Base-by-base conservation (phyloP, 2,888 invertebrate genomes). In the Eueremaeus valkanovi region DNA sequence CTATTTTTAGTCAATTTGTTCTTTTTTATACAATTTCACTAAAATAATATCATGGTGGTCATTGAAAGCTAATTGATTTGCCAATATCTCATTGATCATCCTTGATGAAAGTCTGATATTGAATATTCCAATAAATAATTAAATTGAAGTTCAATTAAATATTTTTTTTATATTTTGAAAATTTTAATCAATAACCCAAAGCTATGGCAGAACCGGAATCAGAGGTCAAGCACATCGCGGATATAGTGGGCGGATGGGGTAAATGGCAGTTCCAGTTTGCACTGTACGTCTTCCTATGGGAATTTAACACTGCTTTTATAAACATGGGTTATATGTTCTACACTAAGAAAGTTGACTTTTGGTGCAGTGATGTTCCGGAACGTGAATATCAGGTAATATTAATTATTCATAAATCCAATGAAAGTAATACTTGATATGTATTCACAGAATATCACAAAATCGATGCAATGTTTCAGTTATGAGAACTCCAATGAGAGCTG, bases 171-270 rank as follows among this genome's bases (percentile, higher is more conserved):
- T n/a, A n/a, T n/a, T n/a, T n/a, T n/a, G n/a, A n/a, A n/a, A n/a
- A n/a, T n/a, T n/a, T n/a, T n/a, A n/a, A n/a, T n/a, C n/a, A n/a
- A n/a, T n/a, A n/a, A n/a, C n/a, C n/a, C n/a, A n/a, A n/a, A n/a
- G n/a, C n/a, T n/a, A n/a, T n/a, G n/a, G n/a, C n/a, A n/a, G n/a
- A n/a, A n/a, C n/a, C n/a, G n/a, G n/a, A n/a, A n/a, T n/a, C 45
- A 45, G n/a, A 16, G n/a, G 36, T 66, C n/a, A 36, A 66, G 21
- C 36, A 66, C 18, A 31, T 66, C n/a, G 66, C 73, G 27, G 73
- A 73, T 27, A 73, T 73, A 27, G 40, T 73, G 1, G 73, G 73
- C 6, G 55, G 58, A 49, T 73, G 51, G 51, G 73, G 73, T 51
- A 51, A 55, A 51, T 73, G 73, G 73, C 73, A 73, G 36, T 27